These are phyloP conservation scores for Willowsia nigromaculata DNA, from an alignment of 2,888 invertebrate species.

Conservation along the genomic window DNA sequence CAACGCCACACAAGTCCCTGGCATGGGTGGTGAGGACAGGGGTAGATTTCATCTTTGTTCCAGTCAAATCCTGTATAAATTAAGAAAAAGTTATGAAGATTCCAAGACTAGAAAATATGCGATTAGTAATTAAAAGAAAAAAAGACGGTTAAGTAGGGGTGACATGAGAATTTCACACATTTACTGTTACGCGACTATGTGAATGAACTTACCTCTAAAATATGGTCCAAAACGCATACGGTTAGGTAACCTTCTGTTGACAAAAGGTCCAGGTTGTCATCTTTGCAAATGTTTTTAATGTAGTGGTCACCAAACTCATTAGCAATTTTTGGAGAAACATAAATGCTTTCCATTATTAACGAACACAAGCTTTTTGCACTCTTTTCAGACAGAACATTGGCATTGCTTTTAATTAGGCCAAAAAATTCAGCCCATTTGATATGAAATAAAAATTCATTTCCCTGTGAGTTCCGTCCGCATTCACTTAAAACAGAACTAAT, in stretches of 20 bases:
- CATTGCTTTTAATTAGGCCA: conserved; percentile 52
- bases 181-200: neutral
- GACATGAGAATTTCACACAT: neutral
- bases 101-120: neutral
- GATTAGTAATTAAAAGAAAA: neutral
- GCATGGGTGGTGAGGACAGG: conserved; percentile 68
- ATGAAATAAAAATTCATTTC: conserved; percentile 75
- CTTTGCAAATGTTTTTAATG: conserved; percentile 53
- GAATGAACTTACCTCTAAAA: conserved; percentile 75
- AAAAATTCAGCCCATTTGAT: conserved; percentile 73
- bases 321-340: conserved; percentile 74
- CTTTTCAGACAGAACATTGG: conserved; percentile 22
- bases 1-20: conserved; percentile 71
- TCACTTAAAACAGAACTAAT: conserved; percentile 58
- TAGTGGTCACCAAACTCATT: conserved; percentile 70
- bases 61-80: conserved; percentile 54
- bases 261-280: conserved; percentile 46
- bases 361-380: conserved; percentile 41
- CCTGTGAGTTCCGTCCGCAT: conserved; percentile 67
- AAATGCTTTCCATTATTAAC: conserved; percentile 73
- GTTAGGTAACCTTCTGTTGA: conserved; percentile 16
- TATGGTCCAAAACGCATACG: conserved; percentile 65
- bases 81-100: neutral
- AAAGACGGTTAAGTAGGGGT: neutral
- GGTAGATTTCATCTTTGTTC: conserved; percentile 70